phyloP scores from a whole-genome alignment of 2,113 vertebrate genomes.

The Cynoglossus semilaevis region DNA sequence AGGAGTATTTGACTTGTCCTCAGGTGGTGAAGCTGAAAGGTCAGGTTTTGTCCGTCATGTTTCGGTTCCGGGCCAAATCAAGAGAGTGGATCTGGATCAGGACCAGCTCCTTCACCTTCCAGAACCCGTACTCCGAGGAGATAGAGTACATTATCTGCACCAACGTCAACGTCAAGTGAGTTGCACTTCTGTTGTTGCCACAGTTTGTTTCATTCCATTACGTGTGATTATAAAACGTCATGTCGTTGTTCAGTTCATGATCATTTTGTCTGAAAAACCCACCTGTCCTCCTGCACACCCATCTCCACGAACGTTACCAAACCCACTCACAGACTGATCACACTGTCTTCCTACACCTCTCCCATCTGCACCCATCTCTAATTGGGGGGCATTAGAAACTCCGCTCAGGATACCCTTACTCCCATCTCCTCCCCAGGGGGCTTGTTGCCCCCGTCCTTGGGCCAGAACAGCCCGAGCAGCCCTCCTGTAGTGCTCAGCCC shows the following conservation, averaged over 20 bases:
- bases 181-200: constrained; percentile 12
- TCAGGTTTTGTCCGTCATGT: constrained; percentile 98
- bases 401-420: constrained; percentile 86
- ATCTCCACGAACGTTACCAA: constrained; percentile 18
- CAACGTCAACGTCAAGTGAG: constrained; percentile 97
- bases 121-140: constrained; percentile 98
- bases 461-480: constrained; percentile 78
- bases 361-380: constrained; percentile 43
- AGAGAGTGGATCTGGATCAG: constrained; percentile 96
- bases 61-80: constrained; percentile 90
- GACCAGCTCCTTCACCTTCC: constrained; percentile 98
- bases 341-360: constrained; percentile 50
- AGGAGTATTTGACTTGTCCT: not conserved
- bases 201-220: not conserved
- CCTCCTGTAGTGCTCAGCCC: constrained; percentile 83
- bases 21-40: constrained; percentile 97
- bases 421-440: constrained; percentile 81
- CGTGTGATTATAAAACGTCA: not conserved
- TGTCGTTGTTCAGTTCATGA: not conserved
- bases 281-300: constrained; percentile 11
- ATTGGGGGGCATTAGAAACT: constrained; percentile 79
- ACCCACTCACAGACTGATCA: constrained; percentile 28
- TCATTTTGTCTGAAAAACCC: constrained; percentile 9
- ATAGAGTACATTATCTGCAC: constrained; percentile 99
- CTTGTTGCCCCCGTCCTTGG: constrained; percentile 82